phyloP scores from a whole-genome alignment of 2,113 vertebrate genomes.

The Rhea pennata region DNA sequence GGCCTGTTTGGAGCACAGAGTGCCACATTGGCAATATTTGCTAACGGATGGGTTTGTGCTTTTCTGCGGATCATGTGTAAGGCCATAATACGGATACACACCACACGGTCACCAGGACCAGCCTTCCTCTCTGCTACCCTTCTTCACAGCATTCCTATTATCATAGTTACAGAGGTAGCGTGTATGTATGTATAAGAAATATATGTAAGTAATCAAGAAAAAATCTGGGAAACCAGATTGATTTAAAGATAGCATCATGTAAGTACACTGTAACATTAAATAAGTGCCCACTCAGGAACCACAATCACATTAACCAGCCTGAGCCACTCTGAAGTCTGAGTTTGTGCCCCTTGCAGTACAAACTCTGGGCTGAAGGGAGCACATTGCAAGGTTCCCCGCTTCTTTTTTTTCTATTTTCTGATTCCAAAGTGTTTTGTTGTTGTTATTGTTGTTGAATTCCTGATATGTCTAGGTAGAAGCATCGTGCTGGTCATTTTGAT shows the following conservation, averaged over 20 bases:
- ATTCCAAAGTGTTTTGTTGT: not conserved
- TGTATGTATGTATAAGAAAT: no score
- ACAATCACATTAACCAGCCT: not conserved
- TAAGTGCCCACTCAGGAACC: not conserved
- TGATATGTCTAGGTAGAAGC: not conserved
- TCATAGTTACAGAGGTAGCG: no score
- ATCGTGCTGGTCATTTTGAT: not conserved
- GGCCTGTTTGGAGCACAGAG: not conserved
- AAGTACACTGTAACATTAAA: rapidly evolving
- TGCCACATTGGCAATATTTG: not conserved
- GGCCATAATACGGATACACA: rapidly evolving
- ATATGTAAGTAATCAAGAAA: no score
- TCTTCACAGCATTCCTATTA: not conserved
- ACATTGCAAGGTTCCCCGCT: rapidly evolving
- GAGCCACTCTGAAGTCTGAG: not conserved
- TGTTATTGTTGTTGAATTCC: not conserved
- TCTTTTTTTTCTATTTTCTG: not conserved
- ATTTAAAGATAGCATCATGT: not conserved
- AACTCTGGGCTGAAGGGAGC: not conserved
- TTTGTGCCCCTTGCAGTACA: not conserved
- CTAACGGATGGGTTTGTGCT: not conserved
- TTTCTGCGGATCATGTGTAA: not conserved
- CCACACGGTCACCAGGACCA: not conserved
- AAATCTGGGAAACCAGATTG: no score
- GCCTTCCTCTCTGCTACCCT: not conserved